These are phyloP conservation scores for Myripristis murdjan DNA, from an alignment of 2,797 vertebrate genomes.

Conservation along the genomic window DNA sequence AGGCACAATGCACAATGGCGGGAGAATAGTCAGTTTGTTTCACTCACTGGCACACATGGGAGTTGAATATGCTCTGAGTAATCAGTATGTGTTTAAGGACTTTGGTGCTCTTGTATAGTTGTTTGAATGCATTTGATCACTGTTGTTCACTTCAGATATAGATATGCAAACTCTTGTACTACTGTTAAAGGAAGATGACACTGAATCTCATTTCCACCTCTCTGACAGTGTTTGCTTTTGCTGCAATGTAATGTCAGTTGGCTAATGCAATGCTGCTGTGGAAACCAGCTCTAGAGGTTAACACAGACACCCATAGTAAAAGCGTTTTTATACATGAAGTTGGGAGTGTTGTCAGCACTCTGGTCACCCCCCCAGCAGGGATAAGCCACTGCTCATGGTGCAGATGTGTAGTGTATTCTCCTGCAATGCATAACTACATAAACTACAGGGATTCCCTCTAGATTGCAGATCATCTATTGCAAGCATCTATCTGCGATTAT, in stretches of 20 bases:
- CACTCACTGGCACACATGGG: conserved; percentile 18
- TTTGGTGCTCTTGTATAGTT: conserved; percentile 32
- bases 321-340: conserved; percentile 26
- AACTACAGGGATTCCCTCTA: conserved; percentile 60
- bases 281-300: not conserved
- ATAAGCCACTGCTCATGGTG: conserved; percentile 57
- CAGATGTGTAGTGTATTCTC: conserved; percentile 62
- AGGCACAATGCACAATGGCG: conserved; percentile 47
- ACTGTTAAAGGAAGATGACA: not conserved
- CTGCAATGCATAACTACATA: not conserved
- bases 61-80: conserved; percentile 24
- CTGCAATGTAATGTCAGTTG: not conserved
- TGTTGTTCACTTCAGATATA: not conserved
- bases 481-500: conserved; percentile 67
- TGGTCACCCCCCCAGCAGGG: conserved; percentile 18
- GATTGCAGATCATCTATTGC: conserved; percentile 51
- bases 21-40: conserved; percentile 57
- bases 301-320: conserved; percentile 6
- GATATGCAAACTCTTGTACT: not conserved
- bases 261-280: not conserved
- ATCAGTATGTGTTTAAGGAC: conserved; percentile 11
- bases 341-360: conserved; percentile 11
- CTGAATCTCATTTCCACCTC: not conserved
- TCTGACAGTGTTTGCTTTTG: conserved; percentile 10
- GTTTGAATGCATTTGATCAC: conserved; percentile 11